Evolutionary conservation across 2,888 invertebrate species (phyloP).

Genomic region (Graphium colonna): DNA sequence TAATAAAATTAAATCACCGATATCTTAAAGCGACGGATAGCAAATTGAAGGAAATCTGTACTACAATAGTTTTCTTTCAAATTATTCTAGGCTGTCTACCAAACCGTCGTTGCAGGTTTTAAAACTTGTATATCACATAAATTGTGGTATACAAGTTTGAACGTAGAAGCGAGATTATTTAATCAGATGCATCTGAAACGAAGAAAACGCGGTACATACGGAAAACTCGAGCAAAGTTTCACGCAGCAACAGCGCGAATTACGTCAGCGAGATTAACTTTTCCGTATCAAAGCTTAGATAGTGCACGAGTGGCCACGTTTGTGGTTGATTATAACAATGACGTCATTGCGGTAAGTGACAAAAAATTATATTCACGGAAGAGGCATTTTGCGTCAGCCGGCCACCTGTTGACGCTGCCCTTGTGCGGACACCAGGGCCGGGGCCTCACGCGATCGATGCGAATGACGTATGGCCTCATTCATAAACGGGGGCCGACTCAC

Average conservation of each 20-base stretch:
- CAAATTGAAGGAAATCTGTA: no score
- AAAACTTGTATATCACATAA: no score
- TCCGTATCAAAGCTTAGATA: slow-evolving; percentile 16
- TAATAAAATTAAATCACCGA: no score
- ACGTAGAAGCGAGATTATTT: no score
- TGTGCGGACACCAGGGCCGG: slow-evolving; percentile 62
- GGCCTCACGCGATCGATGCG: slow-evolving; percentile 55
- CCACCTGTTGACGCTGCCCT: slow-evolving; percentile 72
- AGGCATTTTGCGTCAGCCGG: slow-evolving; percentile 55
- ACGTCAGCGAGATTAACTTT: slow-evolving; percentile 10
- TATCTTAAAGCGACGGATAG: no score
- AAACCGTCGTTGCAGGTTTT: no score
- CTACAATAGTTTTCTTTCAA: no score
- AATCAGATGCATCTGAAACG: no score
- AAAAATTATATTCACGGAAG: slow-evolving; percentile 45
- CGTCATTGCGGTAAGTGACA: slow-evolving; percentile 54
- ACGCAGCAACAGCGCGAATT: neutral
- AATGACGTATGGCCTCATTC: slow-evolving; percentile 77
- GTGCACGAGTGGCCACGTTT: slow-evolving; percentile 1
- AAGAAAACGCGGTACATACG: no score
- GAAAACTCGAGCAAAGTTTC: no score
- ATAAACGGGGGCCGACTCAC: slow-evolving; percentile 57
- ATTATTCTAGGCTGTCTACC: no score
- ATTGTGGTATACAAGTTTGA: no score
- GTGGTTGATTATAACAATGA: slow-evolving; percentile 39